Base-by-base conservation (phyloP, 2,888 invertebrate species). In the Sesia bembeciformis region DNA sequence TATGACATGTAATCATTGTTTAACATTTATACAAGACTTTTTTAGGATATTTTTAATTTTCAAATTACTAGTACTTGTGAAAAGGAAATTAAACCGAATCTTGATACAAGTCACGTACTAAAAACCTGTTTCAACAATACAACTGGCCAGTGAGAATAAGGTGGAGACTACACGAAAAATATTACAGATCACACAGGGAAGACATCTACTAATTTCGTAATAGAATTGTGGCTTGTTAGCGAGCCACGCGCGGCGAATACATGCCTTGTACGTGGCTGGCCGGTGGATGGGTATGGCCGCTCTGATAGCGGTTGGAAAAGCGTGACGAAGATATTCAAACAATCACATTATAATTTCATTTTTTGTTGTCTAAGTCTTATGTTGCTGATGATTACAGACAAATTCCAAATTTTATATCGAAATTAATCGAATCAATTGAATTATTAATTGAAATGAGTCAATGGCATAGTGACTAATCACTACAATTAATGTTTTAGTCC, bases 171-270 rank as follows among this genome's bases (percentile, higher is more conserved):
- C 23, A 46, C 23, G 46, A 46, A 7, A 46, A 46, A 46, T 46
- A 46, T 8, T 3, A 46, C 7, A 46, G n/a, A n/a, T 8, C 46
- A 46, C 50, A 23, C 5, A 39, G 7, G 39, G 50, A 74, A 81
- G 81, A 77, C 74, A 74, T 77, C 67, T 67, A 74, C 76, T 84
- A 84, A 84, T 84, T 84, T 72, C 66, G 72, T 84, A 84, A 86
- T 82, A 80, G 82, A 85, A 85, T 85, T 84, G 76, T 68, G 71
- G 75, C 82, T 84, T 79, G 85, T 86, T 86, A 86, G 81, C 72
- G 62, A 68, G 66, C 72, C 74, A 79, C 84, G 82, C 78, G 78
- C 65, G 60, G 60, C 67, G 85, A 82, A 85, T 84, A 83, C 76
- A 74, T 72, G 74, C 65, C 64, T 59, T 60, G 81, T 78, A 82